Conservation (phyloP, 2,113 vertebrate genomes). For the Psilopsiagon aurifrons region DNA sequence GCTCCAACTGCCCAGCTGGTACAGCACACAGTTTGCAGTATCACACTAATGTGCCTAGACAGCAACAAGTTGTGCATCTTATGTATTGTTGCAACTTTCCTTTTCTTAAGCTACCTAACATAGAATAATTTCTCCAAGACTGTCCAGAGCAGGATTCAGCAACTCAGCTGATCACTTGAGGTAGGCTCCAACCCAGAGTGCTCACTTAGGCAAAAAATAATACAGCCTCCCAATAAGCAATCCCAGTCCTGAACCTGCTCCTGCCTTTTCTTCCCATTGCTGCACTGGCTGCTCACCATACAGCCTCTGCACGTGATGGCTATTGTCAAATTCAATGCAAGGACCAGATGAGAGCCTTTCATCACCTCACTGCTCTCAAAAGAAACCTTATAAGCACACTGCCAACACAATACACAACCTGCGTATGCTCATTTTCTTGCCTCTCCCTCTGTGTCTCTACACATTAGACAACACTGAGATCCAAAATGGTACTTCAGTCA, state of each 20-base stretch:
- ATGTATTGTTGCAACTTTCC: fast-evolving
- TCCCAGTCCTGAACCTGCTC: background rate
- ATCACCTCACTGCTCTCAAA: fast-evolving
- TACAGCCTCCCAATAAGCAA: background rate
- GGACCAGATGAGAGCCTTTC: background rate
- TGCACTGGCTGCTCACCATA: background rate
- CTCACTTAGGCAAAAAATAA: background rate
- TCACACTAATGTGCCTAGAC: slow-evolving; percentile 53
- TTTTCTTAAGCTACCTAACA: background rate
- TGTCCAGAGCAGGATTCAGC: background rate
- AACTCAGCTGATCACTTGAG: background rate
- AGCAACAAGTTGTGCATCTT: background rate
- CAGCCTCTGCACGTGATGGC: background rate
- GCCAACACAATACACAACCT: background rate
- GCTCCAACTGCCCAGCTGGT: slow-evolving; percentile 66
- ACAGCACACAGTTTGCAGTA: slow-evolving; percentile 59
- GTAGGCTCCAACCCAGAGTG: background rate
- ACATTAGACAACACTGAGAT: background rate
- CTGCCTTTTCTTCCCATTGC: background rate
- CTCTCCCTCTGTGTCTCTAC: background rate
- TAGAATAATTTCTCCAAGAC: background rate
- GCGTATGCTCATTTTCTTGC: background rate
- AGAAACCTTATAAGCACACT: background rate
- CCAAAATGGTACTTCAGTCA: background rate
- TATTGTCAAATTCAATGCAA: background rate